Conservation (phyloP, 2,888 invertebrate genomes). For the Oscheius myriophilus region DNA sequence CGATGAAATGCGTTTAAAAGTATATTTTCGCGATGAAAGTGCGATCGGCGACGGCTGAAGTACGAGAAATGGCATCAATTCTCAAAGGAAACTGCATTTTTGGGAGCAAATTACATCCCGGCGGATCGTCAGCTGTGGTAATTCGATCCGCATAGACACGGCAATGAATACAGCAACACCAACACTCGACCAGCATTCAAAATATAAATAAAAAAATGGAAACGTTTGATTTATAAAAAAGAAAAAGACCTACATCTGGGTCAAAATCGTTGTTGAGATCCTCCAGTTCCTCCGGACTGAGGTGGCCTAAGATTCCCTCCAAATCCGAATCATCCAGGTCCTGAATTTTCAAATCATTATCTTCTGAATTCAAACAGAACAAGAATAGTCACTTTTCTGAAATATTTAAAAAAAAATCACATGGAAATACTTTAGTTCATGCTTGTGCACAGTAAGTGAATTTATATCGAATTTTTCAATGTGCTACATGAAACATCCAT, state of each 20-base stretch:
- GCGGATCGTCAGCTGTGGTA: conserved; percentile 20
- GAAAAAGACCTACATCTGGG: conserved; percentile 83
- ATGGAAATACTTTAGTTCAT: too few relatives aligned
- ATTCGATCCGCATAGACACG: background rate
- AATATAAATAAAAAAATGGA: background rate
- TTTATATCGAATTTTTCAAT: too few relatives aligned
- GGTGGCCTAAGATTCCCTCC: conserved; percentile 89
- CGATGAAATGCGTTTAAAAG: too few relatives aligned
- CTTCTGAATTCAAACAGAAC: background rate
- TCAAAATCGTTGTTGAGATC: conserved; percentile 98
- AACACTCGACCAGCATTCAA: too few relatives aligned
- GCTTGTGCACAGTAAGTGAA: too few relatives aligned
- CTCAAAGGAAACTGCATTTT: too few relatives aligned
- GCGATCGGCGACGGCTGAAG: too few relatives aligned
- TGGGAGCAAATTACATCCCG: background rate
- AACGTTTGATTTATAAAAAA: background rate
- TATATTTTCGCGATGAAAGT: too few relatives aligned
- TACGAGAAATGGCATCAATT: too few relatives aligned
- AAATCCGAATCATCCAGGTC: conserved; percentile 78
- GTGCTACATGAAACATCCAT: too few relatives aligned
- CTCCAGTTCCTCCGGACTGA: conserved; percentile 93
- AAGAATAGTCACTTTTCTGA: background rate
- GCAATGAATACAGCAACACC: too few relatives aligned
- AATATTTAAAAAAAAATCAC: too few relatives aligned
- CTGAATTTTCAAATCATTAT: conserved; percentile 35